Evolutionary conservation across 2,888 invertebrate genomes (phyloP).

Genomic region (Piscicola geometra): DNA sequence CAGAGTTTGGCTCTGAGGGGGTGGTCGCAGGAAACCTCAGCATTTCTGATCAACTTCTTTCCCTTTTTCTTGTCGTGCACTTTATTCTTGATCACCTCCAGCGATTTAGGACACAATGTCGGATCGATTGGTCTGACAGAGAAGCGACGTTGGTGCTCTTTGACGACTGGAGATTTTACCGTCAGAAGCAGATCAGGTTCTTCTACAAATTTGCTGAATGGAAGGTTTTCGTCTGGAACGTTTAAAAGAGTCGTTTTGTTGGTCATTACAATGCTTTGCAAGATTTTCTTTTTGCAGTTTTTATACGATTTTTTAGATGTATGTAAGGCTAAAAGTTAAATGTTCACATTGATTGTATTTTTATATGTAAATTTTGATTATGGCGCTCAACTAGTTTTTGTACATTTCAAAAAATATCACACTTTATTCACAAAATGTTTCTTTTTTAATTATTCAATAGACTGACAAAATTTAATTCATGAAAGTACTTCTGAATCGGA

Average conservation of each 20-base stretch:
- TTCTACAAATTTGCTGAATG: background rate
- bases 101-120: background rate
- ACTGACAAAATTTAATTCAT: background rate
- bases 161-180: too few relatives aligned
- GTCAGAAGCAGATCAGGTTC: too few relatives aligned
- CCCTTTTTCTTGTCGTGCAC: slow-evolving; percentile 5
- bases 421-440: too few relatives aligned
- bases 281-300: too few relatives aligned
- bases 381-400: too few relatives aligned
- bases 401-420: too few relatives aligned
- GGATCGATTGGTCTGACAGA: background rate
- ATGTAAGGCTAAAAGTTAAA: too few relatives aligned
- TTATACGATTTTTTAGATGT: too few relatives aligned
- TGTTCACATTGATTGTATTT: too few relatives aligned
- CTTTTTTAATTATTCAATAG: background rate
- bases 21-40: background rate
- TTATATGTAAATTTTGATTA: too few relatives aligned
- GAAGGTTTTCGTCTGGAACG: background rate
- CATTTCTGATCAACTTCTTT: slow-evolving; percentile 20
- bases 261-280: background rate
- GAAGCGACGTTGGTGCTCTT: background rate
- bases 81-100: background rate
- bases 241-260: background rate
- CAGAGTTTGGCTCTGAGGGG: background rate
- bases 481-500: background rate